Evolutionary conservation across 1,140 invertebrate species (phyloP), one percentile per base, ranked within the genome.

Genomic region (Lordiphosa clarofinis): DNA sequence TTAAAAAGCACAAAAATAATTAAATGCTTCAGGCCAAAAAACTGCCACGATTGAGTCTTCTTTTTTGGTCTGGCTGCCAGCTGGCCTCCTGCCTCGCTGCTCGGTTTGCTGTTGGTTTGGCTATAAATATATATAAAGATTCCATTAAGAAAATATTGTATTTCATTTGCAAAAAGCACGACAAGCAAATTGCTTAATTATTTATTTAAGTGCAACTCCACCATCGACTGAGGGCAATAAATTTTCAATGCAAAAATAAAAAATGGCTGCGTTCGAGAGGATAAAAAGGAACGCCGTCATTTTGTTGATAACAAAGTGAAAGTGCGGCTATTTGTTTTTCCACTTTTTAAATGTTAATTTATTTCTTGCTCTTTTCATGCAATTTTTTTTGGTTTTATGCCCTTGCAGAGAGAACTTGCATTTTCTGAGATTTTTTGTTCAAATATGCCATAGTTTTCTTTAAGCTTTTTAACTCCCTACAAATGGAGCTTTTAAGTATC

Each of bases 131-230:
- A 28, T 28, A 6, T 28, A 56, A 55, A 69, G 63, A 38, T 72
- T 59, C 59, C 59, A 72, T 72, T 72, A 72, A 68, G 69, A 72
- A 72, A 68, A 72, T 68, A 68, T 64, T 64, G 49, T 72, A 64
- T 68, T 68, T 58, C 39, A 68, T 63, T 67, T 58, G 50, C 50
- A 58, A 63, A 72, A 57, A 57, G 47, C 52, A 68, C 50, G 58
- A 58, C 55, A 59, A 60, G 59, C 59, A 68, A 72, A 72, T 64
- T 68, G 69, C 65, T 72, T 68, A 72, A 68, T 72, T 72, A 72
- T 72, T 72, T 72, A 72, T 72, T 72, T 72, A 68, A 67, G 68
- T 71, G 64, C 54, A 61, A 65, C 48, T 48, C 24, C 44, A 50
- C 52, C 48, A 49, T 62, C 56, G 56, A 52, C 55, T 19, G 39